Percentiles rank a stretch among this genome's conserved stretches.
Evolutionary conservation across 2,113 vertebrate species (phyloP).

Genomic region (Prunella himalayana): DNA sequence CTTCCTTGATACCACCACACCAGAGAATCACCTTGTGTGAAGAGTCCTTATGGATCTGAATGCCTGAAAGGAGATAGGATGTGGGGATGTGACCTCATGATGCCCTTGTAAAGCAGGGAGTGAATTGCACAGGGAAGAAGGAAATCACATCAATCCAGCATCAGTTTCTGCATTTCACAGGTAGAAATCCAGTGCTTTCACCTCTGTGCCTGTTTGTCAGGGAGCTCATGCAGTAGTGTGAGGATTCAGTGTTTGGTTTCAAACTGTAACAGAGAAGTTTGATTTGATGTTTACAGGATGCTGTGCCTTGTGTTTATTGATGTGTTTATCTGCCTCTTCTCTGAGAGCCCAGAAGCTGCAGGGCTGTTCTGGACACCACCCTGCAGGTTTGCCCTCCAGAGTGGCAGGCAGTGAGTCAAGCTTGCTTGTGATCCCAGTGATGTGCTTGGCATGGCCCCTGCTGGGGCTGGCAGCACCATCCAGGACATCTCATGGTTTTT

Average conservation of each 20-base stretch:
- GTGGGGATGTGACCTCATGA: neutral
- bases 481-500: neutral
- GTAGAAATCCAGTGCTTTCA: neutral
- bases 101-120: neutral
- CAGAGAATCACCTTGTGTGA: neutral
- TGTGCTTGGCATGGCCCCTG: neutral
- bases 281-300: neutral
- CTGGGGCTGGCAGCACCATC: neutral
- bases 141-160: neutral
- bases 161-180: neutral
- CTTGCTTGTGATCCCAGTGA: neutral
- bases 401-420: neutral
- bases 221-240: neutral
- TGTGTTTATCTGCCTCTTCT: neutral
- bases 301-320: neutral
- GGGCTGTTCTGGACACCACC: neutral
- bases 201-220: neutral
- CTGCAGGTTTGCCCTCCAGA: neutral
- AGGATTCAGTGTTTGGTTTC: neutral
- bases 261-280: neutral
- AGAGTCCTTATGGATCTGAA: neutral
- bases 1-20: neutral
- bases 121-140: neutral
- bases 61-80: neutral
- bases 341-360: neutral